A percentile compares a stretch with the other conserved stretches of the same genome.
phyloP scores from a whole-genome alignment of 2,888 invertebrate species.

The Phania funesta region DNA sequence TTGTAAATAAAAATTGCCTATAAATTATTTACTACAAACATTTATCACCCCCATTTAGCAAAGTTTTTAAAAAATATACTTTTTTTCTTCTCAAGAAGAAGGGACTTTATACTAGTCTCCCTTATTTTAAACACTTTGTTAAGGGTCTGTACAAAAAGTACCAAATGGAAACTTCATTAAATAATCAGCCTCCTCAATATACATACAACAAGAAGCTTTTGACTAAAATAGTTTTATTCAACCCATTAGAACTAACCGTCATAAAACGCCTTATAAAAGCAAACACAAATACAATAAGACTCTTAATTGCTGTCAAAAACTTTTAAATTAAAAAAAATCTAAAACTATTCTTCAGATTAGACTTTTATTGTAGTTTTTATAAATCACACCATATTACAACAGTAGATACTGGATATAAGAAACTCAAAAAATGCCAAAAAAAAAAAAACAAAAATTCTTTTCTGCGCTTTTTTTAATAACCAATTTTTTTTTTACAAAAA shows the following conservation, averaged over 20 bases:
- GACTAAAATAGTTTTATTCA: slow-evolving; percentile 21
- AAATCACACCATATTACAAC: slow-evolving; percentile 9
- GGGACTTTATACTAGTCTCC: neutral
- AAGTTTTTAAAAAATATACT: neutral
- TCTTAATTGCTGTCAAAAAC: neutral
- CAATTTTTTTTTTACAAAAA: no score
- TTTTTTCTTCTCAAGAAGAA: neutral
- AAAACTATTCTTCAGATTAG: neutral
- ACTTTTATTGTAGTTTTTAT: slow-evolving; percentile 32
- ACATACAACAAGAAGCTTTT: slow-evolving; percentile 2
- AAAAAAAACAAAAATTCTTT: no score
- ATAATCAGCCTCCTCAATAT: slow-evolving; percentile 4
- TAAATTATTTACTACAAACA: neutral
- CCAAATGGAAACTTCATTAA: slow-evolving; percentile 7
- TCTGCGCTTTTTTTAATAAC: no score
- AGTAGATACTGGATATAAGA: no score
- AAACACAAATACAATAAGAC: slow-evolving; percentile 44
- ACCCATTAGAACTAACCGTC: neutral
- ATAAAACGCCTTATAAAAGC: neutral
- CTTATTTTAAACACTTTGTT: slow-evolving; percentile 13
- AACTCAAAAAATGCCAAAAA: no score
- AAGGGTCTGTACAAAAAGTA: slow-evolving; percentile 31
- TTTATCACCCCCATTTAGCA: neutral
- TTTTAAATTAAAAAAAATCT: neutral
- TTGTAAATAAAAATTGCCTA: neutral